These are phyloP conservation scores for Stegastes partitus DNA, from an alignment of 2,113 vertebrate species.

Conservation along the genomic window DNA sequence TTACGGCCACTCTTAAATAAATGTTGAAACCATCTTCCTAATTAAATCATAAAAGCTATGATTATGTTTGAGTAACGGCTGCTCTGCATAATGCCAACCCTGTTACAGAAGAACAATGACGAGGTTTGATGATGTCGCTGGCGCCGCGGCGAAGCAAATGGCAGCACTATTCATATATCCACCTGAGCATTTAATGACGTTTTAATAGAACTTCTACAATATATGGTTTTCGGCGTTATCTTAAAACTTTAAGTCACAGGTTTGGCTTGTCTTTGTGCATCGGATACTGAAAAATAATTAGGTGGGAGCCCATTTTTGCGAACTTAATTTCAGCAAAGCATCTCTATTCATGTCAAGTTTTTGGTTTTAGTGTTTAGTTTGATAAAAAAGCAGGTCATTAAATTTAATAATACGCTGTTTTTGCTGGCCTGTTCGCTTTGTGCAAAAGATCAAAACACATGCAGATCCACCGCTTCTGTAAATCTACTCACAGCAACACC, in stretches of 20 bases:
- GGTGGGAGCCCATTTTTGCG: neutral
- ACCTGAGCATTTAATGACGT: neutral
- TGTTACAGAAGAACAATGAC: slow-evolving; percentile 10
- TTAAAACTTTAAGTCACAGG: no score
- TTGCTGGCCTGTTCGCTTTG: slow-evolving; percentile 4
- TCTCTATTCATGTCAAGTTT: neutral
- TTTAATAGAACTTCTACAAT: no score
- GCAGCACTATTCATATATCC: neutral
- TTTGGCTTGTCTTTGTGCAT: no score
- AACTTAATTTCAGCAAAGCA: neutral
- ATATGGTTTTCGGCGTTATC: neutral
- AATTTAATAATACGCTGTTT: neutral
- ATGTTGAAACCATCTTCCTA: slow-evolving; percentile 45
- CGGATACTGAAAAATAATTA: no score
- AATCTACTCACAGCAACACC: slow-evolving; percentile 31
- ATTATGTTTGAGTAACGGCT: slow-evolving; percentile 40
- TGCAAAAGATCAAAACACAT: slow-evolving; percentile 20
- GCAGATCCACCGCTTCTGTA: slow-evolving; percentile 3
- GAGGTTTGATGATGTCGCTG: slow-evolving; percentile 2
- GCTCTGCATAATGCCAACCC: slow-evolving; percentile 2
- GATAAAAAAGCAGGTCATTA: neutral
- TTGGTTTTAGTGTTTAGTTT: neutral
- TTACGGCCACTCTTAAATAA: slow-evolving; percentile 15
- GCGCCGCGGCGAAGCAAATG: neutral
- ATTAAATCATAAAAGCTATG: slow-evolving; percentile 47